Base-by-base conservation (phyloP, 2,888 invertebrate genomes). In the Bunonema sp. region DNA sequence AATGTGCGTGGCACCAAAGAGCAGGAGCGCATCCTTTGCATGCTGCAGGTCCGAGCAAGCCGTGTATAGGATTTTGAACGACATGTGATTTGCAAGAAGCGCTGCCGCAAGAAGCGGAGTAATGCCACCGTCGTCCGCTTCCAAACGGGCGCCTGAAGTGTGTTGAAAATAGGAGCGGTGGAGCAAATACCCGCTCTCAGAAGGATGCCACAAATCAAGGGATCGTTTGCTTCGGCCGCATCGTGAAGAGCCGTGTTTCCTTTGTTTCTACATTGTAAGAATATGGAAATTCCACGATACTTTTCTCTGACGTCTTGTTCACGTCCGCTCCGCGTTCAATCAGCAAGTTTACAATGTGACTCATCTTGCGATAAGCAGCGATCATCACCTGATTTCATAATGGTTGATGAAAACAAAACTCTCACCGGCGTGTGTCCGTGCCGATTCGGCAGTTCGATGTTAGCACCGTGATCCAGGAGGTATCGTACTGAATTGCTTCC, bases 221-320 rank as follows among this genome's bases (percentile, higher is more conserved):
- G 74, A 29, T 84, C 86, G 4, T 91, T 91, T 40, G 86, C 85
- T 71, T 93, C 91, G 0, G 89, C 89, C 69, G 89, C 88, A 68
- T 93, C 91, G 73, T 93, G 91, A 26, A 93, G 71, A n/a, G 91
- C 91, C 7, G 91, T 91, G 72, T 91, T 91, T 22, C 75, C 74
- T 42, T 33, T 29, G n/a, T 19, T 30, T 30, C 20, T 33, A 23
- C 4, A 34, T 23, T 26, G 12, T 12, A 8, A 8, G 8, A 26
- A 26, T 12, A 26, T 10, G 8, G 12, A 26, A 39, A 18, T 8
- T 12, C 8, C 23, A 20, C 12, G 24, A 20, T 57, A 72, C 73
- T 74, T 71, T 73, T 73, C 2, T 70, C 62, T 60, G 73, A 73
- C 72, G 85, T 86, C 48, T 87, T 78, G 72, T 91, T 89, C 2